Evolutionary conservation across 2,113 vertebrate species (phyloP), one percentile per base, ranked within the genome.

Genomic region (Asarcornis scutulata): DNA sequence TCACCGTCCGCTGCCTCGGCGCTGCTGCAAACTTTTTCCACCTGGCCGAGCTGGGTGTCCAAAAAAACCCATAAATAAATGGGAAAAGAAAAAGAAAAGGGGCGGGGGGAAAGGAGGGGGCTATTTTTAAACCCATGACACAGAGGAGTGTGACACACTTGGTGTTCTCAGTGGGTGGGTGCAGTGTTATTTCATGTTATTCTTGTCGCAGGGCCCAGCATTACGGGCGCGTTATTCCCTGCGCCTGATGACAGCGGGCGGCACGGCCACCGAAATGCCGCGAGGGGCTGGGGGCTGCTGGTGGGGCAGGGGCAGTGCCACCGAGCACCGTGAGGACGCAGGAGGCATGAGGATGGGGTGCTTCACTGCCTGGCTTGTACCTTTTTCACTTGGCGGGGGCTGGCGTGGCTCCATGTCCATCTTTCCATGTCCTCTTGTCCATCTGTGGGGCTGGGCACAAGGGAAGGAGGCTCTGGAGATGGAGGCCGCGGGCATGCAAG

Each of bases 111-210:
- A 56, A 63, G 97, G 17, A 91, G 7, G 20, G 89, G 66, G 97
- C 67, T 98, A 97, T 98, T 98, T 98, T 98, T 98, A 98, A 97
- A 93, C 86, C 11, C 95, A 88, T 98, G 98, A 98, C 98, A 97
- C 95, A 97, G 95, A 97, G 94, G 77, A 97, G 97, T 91, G 97
- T 98, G 98, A 98, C 97, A 98, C 96, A 89, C 96, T 96, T 2
- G 77, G 96, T 96, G 97, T 91, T 97, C 98, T 97, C 97, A 97
- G 98, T 97, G 98, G 98, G 98, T 97, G 98, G 98, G 97, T 94
- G 96, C 95, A 91, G 97, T 79, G 96, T 53, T 97, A 90, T 72
- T 88, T 93, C 86, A 58, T 97, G 98, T 97, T 98, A 69, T 97
- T 98, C 97, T 98, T 98, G 98, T 97, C 92, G 73, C 95, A 1